Base-by-base conservation (phyloP, 2,888 invertebrate species). In the Eilema caniola region DNA sequence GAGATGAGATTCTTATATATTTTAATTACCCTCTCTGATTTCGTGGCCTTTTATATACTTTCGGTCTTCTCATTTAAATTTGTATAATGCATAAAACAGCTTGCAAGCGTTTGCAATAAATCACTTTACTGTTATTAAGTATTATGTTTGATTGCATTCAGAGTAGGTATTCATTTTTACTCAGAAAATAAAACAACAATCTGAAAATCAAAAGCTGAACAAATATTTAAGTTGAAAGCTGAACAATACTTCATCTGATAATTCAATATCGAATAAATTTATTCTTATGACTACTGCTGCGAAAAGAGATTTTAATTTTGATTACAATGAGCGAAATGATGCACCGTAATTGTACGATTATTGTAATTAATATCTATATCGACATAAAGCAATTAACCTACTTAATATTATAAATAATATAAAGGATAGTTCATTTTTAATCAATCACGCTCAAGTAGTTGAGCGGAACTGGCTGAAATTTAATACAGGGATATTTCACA, bases 241-340 rank as follows among this genome's bases (percentile, higher is more conserved):
- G 61, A 31, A 53, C n/a, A n/a, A 53, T 53, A 53, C n/a, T 53
- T n/a, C 53, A 53, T 53, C n/a, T n/a, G 53, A 53, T 8, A 53
- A n/a, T 53, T n/a, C n/a, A 10, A 53, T 53, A 20, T 53, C n/a
- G n/a, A 53, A n/a, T 53, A 20, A 14, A 47, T n/a, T 10, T 53
- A n/a, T n/a, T 53, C 20, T 10, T 53, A n/a, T 20, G 10, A n/a
- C 11, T 2, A 61, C n/a, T 20, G 16, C 28, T 8, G 31, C n/a
- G n/a, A 61, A 31, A n/a, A 31, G 3, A 5, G 61, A 28, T 7
- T 61, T 33, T 3, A 31, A 61, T 61, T n/a, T 31, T 31, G n/a
- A 20, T 61, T 33, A n/a, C 28, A 33, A 20, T 61, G n/a, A 10
- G 10, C 31, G 4, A 33, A 61, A n/a, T 23, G 20, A 33, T 20